Conservation (phyloP, 2,113 vertebrate genomes). For the Galeopterus variegatus region DNA sequence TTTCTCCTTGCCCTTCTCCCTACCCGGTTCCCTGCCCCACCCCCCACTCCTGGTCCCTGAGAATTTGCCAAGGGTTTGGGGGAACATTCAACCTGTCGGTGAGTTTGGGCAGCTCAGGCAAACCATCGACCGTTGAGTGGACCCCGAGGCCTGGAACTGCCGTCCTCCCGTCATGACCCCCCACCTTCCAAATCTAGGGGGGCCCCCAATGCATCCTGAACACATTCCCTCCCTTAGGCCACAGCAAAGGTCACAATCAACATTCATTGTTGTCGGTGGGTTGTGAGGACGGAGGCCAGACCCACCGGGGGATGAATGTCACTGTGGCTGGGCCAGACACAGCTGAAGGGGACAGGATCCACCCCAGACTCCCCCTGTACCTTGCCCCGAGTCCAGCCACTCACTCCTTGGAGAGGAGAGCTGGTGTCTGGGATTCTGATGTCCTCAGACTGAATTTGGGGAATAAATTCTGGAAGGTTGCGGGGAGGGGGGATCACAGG, state of each 20-base stretch:
- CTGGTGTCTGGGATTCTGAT: not conserved
- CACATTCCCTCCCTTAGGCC: not conserved
- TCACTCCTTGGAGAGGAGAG: not conserved
- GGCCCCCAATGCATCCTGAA: not conserved
- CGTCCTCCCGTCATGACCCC: not conserved
- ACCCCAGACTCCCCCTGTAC: not conserved
- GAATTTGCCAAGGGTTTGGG: constrained; percentile 82
- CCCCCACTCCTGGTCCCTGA: not conserved
- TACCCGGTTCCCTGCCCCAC: too few species aligned
- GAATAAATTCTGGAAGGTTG: not conserved
- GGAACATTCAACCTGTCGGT: constrained; percentile 90
- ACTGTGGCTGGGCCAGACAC: constrained; percentile 82
- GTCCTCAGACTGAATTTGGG: not conserved
- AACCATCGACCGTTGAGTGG: constrained; percentile 90
- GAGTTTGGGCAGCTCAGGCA: constrained; percentile 87
- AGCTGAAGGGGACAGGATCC: not conserved
- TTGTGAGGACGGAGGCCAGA: constrained; percentile 83
- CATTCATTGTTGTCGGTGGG: constrained; percentile 89
- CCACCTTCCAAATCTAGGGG: not conserved
- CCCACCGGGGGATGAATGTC: constrained; percentile 88
- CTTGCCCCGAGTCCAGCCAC: not conserved
- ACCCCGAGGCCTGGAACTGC: constrained; percentile 83
- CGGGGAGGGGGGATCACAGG: too few species aligned
- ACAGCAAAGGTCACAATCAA: constrained; percentile 86
- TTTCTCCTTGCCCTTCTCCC: not conserved